Percentiles rank a stretch among this genome's conserved stretches.
phyloP scores from a whole-genome alignment of 2,888 invertebrate genomes.

The Escarpia spicata region DNA sequence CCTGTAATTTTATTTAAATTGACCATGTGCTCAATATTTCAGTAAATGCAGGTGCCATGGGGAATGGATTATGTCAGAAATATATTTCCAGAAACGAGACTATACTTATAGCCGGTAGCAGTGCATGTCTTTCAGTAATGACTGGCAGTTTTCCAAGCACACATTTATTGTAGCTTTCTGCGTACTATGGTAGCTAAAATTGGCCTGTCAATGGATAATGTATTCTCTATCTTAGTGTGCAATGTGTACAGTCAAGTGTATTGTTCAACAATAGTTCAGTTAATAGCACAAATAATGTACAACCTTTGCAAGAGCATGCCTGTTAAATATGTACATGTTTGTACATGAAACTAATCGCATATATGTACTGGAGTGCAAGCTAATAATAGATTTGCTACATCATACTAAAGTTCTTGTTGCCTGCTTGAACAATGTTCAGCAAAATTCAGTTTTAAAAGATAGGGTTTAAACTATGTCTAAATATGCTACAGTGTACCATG shows the following conservation, averaged over 20 bases:
- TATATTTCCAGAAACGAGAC: neutral
- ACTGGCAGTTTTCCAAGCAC: neutral
- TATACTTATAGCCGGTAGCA: neutral
- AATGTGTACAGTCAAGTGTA: neutral
- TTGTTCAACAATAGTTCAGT: too few relatives aligned
- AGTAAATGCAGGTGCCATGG: neutral
- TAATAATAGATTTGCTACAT: neutral
- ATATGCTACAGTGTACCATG: neutral
- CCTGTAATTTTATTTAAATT: neutral
- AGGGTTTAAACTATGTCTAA: neutral
- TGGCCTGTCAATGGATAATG: neutral
- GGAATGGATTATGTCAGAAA: slow-evolving; percentile 16
- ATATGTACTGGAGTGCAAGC: neutral
- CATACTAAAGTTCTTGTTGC: neutral
- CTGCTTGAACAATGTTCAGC: neutral
- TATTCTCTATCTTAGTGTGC: neutral
- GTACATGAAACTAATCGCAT: neutral
- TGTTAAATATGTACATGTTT: neutral
- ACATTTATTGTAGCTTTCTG: neutral
- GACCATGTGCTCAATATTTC: neutral
- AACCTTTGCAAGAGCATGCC: neutral
- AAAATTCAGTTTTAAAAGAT: neutral
- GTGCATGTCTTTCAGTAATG: neutral
- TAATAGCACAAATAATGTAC: neutral
- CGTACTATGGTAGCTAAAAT: neutral